Evolutionary conservation across 2,113 vertebrate genomes (phyloP).

Genomic region (Nannospalax galili): DNA sequence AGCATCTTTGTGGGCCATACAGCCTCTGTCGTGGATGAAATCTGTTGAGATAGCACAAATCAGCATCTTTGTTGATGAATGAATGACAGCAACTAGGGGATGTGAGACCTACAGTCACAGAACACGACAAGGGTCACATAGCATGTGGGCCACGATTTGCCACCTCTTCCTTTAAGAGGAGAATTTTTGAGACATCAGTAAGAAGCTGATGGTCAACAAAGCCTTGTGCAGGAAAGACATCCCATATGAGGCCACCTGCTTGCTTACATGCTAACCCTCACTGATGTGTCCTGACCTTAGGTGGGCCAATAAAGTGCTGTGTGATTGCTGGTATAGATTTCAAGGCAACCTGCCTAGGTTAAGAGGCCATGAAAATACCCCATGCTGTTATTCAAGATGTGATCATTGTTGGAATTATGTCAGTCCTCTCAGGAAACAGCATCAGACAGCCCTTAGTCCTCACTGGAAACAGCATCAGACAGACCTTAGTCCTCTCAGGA

Average conservation of each 20-base stretch:
- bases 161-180: neutral
- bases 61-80: neutral
- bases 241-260: neutral
- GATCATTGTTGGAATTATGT: too few species aligned
- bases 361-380: too few species aligned
- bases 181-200: neutral
- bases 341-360: too few species aligned
- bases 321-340: too few species aligned
- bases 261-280: neutral
- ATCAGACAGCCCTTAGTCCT: too few species aligned
- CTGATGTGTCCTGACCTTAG: neutral
- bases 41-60: neutral
- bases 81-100: neutral
- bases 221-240: neutral
- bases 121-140: neutral
- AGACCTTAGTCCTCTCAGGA: too few species aligned
- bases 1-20: neutral
- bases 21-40: neutral
- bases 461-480: too few species aligned
- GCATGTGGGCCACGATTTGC: neutral
- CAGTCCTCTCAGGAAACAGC: too few species aligned
- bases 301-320: too few species aligned
- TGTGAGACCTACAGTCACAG: neutral
- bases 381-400: too few species aligned
- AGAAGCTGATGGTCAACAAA: neutral